phyloP scores from a whole-genome alignment of 2,113 vertebrate genomes.

The Ceuthmochares aereus region DNA sequence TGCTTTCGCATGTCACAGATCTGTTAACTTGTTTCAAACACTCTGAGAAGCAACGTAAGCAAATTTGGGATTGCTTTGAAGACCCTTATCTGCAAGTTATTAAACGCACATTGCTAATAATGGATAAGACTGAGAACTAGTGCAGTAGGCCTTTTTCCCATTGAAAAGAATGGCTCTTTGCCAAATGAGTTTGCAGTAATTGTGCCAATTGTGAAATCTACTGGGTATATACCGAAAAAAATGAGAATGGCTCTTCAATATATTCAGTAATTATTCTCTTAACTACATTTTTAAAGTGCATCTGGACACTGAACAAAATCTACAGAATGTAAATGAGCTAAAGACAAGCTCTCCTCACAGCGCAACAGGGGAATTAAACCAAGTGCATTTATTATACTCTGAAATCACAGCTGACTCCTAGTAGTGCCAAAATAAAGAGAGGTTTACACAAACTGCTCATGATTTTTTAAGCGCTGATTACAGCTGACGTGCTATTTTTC shows the following conservation, averaged over 20 bases:
- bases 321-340: conserved; percentile 71
- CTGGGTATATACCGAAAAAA: conserved; percentile 37
- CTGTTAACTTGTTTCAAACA: background rate
- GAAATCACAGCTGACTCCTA: conserved; percentile 72
- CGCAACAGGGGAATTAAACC: conserved; percentile 56
- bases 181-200: conserved; percentile 40
- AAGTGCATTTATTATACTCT: conserved; percentile 68
- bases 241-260: conserved; percentile 33
- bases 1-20: background rate
- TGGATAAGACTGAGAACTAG: background rate
- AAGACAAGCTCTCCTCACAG: conserved; percentile 55
- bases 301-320: conserved; percentile 68
- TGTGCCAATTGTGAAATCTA: conserved; percentile 47
- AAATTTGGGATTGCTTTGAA: conserved; percentile 5
- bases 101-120: conserved; percentile 44
- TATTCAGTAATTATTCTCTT: conserved; percentile 61
- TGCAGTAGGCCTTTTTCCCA: conserved; percentile 2
- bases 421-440: conserved; percentile 52
- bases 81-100: conserved; percentile 31
- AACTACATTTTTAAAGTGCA: conserved; percentile 71
- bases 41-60: background rate
- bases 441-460: conserved; percentile 57
- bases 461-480: conserved; percentile 65
- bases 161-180: conserved; percentile 20
- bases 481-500: conserved; percentile 26